These are phyloP conservation scores for Nephotettix cincticeps DNA, from an alignment of 1,140 invertebrate species.

Conservation along the genomic window DNA sequence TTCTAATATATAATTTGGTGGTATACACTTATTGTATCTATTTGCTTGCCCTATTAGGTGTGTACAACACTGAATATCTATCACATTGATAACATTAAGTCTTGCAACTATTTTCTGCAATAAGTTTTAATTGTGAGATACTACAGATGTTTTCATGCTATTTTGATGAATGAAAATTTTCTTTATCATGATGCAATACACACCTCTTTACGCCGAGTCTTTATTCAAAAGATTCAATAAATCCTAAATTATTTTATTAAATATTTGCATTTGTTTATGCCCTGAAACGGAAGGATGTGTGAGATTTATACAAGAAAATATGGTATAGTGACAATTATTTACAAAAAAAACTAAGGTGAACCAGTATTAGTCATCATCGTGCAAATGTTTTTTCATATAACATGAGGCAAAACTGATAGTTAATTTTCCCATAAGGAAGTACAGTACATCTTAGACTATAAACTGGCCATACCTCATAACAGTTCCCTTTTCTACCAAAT, in stretches of 20 bases:
- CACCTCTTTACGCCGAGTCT: conserved; percentile 18
- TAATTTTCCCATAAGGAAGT: background rate
- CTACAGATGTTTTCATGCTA: too few species aligned
- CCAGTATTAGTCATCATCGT: background rate
- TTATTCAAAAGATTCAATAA: conserved; percentile 17
- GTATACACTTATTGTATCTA: too few species aligned
- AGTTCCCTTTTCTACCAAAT: too few species aligned
- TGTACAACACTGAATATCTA: too few species aligned
- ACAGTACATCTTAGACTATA: background rate
- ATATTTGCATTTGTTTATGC: conserved; percentile 16
- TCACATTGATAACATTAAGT: too few species aligned
- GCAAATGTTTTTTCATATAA: background rate
- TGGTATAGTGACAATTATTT: conserved; percentile 14
- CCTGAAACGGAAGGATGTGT: conserved; percentile 25
- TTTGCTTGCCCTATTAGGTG: too few species aligned
- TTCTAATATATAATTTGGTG: too few species aligned
- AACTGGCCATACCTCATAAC: too few species aligned
- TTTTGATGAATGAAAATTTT: too few species aligned
- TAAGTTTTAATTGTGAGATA: too few species aligned
- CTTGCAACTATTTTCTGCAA: too few species aligned
- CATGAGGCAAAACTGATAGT: background rate
- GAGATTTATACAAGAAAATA: background rate
- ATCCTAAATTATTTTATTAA: background rate
- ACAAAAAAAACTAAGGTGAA: background rate
- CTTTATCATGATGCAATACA: too few species aligned